Conservation (phyloP, 2,797 vertebrate species). For the Alcedo atthis region DNA sequence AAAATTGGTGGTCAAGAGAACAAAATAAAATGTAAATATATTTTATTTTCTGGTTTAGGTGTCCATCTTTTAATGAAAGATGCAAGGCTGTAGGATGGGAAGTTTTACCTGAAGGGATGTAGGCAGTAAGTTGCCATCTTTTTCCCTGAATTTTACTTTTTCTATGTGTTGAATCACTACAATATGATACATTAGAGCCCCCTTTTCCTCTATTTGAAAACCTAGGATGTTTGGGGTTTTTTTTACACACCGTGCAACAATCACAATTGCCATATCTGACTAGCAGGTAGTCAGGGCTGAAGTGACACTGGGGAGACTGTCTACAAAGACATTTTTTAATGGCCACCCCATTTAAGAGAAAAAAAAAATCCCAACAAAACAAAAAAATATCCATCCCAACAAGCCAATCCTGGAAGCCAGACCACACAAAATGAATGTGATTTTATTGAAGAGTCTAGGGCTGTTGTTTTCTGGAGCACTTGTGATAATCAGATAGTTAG, state of each 20-base stretch:
- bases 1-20: constrained; percentile 55
- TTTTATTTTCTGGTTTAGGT: not conserved
- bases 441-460: not conserved
- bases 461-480: not conserved
- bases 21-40: not conserved
- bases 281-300: constrained; percentile 20
- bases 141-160: not conserved
- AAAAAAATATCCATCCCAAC: not conserved
- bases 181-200: not conserved
- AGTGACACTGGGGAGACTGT: constrained; percentile 4
- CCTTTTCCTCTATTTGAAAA: not conserved
- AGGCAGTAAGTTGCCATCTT: not conserved
- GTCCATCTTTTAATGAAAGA: not conserved
- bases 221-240: not conserved
- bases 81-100: not conserved
- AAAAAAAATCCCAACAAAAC: not conserved
- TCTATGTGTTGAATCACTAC: not conserved
- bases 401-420: not conserved
- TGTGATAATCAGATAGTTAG: not conserved
- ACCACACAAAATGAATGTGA: not conserved
- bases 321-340: not conserved
- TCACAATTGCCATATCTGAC: not conserved
- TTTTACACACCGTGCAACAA: not conserved
- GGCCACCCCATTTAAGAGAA: not conserved
- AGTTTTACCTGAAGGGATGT: not conserved